Evolutionary conservation across 2,888 invertebrate genomes (phyloP).

Genomic region (Pedicia rivosa): DNA sequence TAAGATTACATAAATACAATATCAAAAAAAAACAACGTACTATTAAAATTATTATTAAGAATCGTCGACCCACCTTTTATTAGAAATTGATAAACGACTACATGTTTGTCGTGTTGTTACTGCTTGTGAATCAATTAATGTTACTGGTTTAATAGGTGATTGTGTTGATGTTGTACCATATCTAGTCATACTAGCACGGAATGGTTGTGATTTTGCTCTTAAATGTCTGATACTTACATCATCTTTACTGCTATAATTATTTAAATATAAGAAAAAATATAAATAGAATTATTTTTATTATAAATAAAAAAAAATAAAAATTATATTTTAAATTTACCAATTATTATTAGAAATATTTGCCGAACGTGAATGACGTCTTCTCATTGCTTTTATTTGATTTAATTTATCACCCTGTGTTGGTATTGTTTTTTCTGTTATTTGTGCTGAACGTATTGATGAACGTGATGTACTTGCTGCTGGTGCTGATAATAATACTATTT

Average conservation of each 20-base stretch:
- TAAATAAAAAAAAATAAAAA: too few species aligned
- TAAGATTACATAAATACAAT: too few species aligned
- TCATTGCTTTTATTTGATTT: slow-evolving; percentile 50
- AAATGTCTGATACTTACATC: slow-evolving; percentile 16
- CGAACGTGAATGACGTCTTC: slow-evolving; percentile 32
- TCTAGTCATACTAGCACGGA: slow-evolving; percentile 23
- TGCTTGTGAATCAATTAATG: slow-evolving; percentile 8
- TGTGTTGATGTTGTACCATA: slow-evolving; percentile 6
- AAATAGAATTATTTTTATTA: too few species aligned
- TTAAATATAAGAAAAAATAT: too few species aligned
- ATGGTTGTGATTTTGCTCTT: slow-evolving; percentile 30
- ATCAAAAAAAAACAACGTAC: too few species aligned
- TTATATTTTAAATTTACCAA: not conserved
- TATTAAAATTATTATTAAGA: too few species aligned
- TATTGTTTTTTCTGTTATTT: slow-evolving; percentile 6
- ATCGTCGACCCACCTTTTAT: slow-evolving; percentile 27
- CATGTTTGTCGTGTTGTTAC: slow-evolving; percentile 7
- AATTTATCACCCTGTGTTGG: slow-evolving; percentile 57
- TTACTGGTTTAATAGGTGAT: not conserved
- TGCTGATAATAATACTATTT: slow-evolving; percentile 15
- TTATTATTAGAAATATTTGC: slow-evolving; percentile 19
- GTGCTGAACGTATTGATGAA: slow-evolving; percentile 13
- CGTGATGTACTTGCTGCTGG: slow-evolving; percentile 11
- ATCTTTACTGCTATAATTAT: too few species aligned
- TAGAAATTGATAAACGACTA: slow-evolving; percentile 28